Base-by-base conservation (phyloP, 2,888 invertebrate genomes). In the Minunthozetes semirufus region DNA sequence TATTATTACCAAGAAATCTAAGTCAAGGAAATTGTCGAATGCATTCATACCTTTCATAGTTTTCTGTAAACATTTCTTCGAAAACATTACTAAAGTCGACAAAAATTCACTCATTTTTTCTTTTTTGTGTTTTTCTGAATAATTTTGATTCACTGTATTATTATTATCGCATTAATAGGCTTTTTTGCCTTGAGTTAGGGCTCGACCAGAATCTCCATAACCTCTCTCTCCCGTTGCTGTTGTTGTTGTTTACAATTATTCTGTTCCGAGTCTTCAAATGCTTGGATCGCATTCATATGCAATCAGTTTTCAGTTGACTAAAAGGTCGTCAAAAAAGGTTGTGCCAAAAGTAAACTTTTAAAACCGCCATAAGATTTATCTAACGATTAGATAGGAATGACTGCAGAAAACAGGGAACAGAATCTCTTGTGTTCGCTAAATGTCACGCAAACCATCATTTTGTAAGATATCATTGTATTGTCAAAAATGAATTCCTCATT, bases 141-240 rank as follows among this genome's bases (percentile, higher is more conserved):
- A 33, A 27, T 27, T 66, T 63, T 17, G 17, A 38, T 38, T 38
- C 11, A 59, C 1, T 38, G 9, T 66, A 19, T 38, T 53, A 19
- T 38, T 38, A 66, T 66, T 66, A n/a, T 33, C 33, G 13, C 22
- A 66, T 66, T 66, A 66, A 29, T 27, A 15, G 22, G 11, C 38
- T 27, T 25, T 70, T 19, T 70, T 70, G 70, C 70, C 70, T 70
- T 46, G 25, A 70, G 48, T 70, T 2, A 48, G 70, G 46, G 70
- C 46, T 70, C 19, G 25, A 70, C 70, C 46, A 48, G 25, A 22
- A 27, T 38, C 17, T 15, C 9, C 25, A 27, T 56, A 56, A 11
- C 59, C 27, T 27, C 13, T 27, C 29, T 59, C 15, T 56, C 22
- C 9, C n/a, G n/a, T 33, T 33, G 33, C 11, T 9, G 42, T 42